Conservation (phyloP, 1,140 invertebrate genomes). For the Calephelis nemesis region DNA sequence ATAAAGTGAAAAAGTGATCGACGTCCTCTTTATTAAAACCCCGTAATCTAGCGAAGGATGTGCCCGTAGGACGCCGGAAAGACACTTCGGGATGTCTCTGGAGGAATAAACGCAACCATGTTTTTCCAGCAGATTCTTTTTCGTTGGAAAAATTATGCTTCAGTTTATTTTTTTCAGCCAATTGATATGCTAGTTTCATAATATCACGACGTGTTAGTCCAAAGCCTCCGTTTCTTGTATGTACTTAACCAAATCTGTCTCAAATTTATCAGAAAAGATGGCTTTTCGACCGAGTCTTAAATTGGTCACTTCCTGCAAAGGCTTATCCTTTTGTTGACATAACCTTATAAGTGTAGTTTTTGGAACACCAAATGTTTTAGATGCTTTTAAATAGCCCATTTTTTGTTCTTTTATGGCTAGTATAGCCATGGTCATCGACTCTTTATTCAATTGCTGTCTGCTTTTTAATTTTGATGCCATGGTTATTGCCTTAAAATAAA, state of each 20-base stretch:
- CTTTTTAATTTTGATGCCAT: slow-evolving; percentile 24
- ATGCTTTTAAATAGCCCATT: slow-evolving; percentile 36
- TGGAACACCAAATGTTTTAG: slow-evolving; percentile 27
- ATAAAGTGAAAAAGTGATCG: neutral
- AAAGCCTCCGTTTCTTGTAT: slow-evolving; percentile 32
- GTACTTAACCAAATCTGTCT: slow-evolving; percentile 29
- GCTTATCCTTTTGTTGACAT: slow-evolving; percentile 20
- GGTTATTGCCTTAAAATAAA: neutral
- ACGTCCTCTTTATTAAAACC: slow-evolving; percentile 20
- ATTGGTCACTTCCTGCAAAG: slow-evolving; percentile 23
- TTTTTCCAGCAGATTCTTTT: neutral
- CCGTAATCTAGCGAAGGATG: neutral
- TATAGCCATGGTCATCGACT: slow-evolving; percentile 30
- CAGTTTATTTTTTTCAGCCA: slow-evolving; percentile 25
- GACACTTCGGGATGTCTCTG: slow-evolving; percentile 7
- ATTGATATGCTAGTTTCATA: slow-evolving; percentile 21
- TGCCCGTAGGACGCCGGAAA: neutral
- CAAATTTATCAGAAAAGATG: slow-evolving; percentile 31
- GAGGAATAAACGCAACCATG: neutral
- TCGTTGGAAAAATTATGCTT: slow-evolving; percentile 13
- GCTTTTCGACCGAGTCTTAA: slow-evolving; percentile 33
- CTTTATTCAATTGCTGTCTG: slow-evolving; percentile 34
- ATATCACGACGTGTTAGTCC: slow-evolving; percentile 29
- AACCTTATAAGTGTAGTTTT: slow-evolving; percentile 34
- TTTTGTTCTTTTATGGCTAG: slow-evolving; percentile 28